A percentile compares a stretch with the other conserved stretches of the same genome.
These are phyloP conservation scores for Cheilosia vernalis DNA, from an alignment of 2,888 invertebrate species.

Conservation along the genomic window DNA sequence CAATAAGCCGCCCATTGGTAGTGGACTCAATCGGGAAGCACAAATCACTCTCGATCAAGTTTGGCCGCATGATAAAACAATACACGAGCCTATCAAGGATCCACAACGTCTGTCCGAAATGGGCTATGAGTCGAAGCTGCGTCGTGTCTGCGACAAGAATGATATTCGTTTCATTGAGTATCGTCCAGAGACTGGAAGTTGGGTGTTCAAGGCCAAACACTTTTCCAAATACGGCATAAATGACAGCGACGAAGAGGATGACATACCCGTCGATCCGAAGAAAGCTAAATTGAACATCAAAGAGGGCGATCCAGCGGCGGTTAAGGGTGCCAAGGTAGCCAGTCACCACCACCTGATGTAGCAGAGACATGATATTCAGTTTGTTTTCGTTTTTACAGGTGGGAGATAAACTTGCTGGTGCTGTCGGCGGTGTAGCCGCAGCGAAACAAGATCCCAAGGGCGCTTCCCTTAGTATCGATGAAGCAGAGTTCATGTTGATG, in stretches of 20 bases:
- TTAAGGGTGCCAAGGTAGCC: conserved; percentile 32
- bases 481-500: conserved; percentile 80
- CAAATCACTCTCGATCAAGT: conserved; percentile 95
- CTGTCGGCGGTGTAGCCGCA: conserved; percentile 34
- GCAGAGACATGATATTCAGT: background rate
- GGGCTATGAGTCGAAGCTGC: conserved; percentile 93
- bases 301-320: conserved; percentile 57
- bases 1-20: conserved; percentile 93
- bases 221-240: conserved; percentile 96
- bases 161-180: conserved; percentile 97
- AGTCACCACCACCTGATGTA: background rate
- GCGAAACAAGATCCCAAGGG: conserved; percentile 77
- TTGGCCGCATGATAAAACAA: conserved; percentile 95
- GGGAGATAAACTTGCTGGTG: conserved; percentile 34
- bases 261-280: conserved; percentile 83
- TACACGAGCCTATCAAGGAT: conserved; percentile 91
- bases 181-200: conserved; percentile 96
- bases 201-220: conserved; percentile 97
- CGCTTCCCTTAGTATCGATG: conserved; percentile 70
- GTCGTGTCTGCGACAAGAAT: conserved; percentile 92
- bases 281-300: conserved; percentile 80
- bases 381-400: conserved; percentile 11
- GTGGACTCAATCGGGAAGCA: conserved; percentile 94
- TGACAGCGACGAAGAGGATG: conserved; percentile 96
- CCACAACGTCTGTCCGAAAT: conserved; percentile 90